Evolutionary conservation across 2,113 vertebrate genomes (phyloP).

Genomic region (Ardeotis arabs): DNA sequence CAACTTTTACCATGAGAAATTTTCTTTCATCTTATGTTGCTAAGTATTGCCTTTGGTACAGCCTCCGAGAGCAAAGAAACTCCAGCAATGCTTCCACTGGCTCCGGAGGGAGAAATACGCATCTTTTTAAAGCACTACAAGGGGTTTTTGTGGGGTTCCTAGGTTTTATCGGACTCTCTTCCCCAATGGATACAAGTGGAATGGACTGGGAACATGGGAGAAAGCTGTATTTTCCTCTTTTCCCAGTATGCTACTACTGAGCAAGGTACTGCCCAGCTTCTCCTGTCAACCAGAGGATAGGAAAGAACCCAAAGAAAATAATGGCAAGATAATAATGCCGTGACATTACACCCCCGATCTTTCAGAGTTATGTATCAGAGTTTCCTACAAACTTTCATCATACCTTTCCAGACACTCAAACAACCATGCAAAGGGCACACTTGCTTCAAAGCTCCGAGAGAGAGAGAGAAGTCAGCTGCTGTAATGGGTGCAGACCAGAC

Average conservation of each 20-base stretch:
- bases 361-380: not conserved
- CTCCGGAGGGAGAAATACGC: not conserved
- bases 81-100: not conserved
- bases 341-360: not conserved
- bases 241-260: no score
- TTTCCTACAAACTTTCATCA: not conserved
- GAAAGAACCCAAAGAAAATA: conserved; percentile 18
- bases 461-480: not conserved
- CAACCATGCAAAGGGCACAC: not conserved
- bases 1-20: not conserved
- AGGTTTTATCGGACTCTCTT: not conserved
- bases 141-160: not conserved
- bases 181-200: not conserved
- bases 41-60: not conserved
- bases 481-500: not conserved
- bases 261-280: not conserved
- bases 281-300: not conserved
- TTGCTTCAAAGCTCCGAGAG: not conserved
- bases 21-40: not conserved
- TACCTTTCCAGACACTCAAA: not conserved
- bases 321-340: not conserved
- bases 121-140: not conserved
- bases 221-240: no score
- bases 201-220: no score
- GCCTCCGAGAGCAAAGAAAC: not conserved